Percentiles rank a stretch among this genome's conserved stretches.
Conservation (phyloP, 2,888 invertebrate species). For the Proisotoma minuta region DNA sequence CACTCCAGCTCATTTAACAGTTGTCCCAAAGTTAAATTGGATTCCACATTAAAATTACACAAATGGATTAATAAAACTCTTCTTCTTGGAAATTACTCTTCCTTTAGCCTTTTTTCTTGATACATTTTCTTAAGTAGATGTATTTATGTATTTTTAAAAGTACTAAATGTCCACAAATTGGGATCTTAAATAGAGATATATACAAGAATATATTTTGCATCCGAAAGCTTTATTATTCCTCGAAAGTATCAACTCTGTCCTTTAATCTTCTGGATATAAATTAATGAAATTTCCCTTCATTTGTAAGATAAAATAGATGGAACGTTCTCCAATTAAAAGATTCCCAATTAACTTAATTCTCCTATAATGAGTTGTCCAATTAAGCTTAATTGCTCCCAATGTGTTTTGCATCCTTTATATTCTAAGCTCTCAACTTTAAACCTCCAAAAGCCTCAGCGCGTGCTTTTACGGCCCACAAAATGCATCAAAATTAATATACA, state of each 20-base stretch:
- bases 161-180: no score
- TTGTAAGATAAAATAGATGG: conserved; percentile 34
- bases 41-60: background rate
- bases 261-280: no score
- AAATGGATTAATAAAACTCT: conserved; percentile 22
- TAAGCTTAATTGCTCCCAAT: conserved; percentile 48
- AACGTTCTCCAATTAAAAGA: conserved; percentile 48
- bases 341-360: conserved; percentile 48
- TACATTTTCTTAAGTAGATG: no score
- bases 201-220: no score
- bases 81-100: no score
- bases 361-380: conserved; percentile 48
- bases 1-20: background rate
- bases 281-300: no score
- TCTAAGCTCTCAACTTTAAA: no score
- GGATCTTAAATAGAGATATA: no score
- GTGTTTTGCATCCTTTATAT: conserved; percentile 13
- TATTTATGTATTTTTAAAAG: no score
- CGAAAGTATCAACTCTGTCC: no score
- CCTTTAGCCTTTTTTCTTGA: no score
- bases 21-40: background rate
- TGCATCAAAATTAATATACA: background rate
- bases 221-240: no score
- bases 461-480: background rate
- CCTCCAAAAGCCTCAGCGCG: conserved; percentile 16